Conservation (phyloP, 2,888 invertebrate species). For the Pyrrhia umbra region DNA sequence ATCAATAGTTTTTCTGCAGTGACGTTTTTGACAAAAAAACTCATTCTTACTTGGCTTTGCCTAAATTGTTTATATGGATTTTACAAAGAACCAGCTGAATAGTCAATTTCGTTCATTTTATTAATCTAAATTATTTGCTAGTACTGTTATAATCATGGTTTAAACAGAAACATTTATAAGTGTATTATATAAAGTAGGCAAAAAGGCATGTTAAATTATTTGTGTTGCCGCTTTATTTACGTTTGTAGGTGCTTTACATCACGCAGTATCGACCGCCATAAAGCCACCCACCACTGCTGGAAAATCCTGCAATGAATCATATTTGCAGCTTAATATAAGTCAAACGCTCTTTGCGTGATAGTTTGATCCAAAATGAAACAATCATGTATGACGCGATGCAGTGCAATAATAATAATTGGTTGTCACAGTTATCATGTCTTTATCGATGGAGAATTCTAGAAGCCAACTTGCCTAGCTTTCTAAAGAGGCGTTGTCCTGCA, state of each 20-base stretch:
- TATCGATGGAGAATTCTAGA: background rate
- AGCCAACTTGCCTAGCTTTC: background rate
- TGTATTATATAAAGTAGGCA: conserved; percentile 3
- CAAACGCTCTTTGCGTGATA: conserved; percentile 14
- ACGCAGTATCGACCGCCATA: conserved; percentile 50
- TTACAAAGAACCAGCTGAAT: background rate
- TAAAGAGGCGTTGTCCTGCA: background rate
- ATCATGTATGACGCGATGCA: conserved; percentile 21
- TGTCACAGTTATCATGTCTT: background rate
- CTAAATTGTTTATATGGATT: background rate
- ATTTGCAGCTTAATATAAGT: conserved; percentile 26
- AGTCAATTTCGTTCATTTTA: background rate
- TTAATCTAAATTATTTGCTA: background rate
- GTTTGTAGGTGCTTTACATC: conserved; percentile 37
- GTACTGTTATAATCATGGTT: background rate
- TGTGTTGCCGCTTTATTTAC: conserved; percentile 28
- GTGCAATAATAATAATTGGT: background rate
- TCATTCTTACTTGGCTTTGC: background rate
- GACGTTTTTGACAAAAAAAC: no score
- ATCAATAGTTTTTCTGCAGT: background rate
- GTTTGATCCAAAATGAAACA: conserved; percentile 33
- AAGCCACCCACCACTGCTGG: conserved; percentile 33
- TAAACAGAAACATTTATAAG: conserved; percentile 11
- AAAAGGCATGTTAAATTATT: conserved; percentile 29
- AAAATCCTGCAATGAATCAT: conserved; percentile 62